These are phyloP conservation scores for Lethrus apterus DNA, from an alignment of 1,140 invertebrate genomes.

Conservation along the genomic window DNA sequence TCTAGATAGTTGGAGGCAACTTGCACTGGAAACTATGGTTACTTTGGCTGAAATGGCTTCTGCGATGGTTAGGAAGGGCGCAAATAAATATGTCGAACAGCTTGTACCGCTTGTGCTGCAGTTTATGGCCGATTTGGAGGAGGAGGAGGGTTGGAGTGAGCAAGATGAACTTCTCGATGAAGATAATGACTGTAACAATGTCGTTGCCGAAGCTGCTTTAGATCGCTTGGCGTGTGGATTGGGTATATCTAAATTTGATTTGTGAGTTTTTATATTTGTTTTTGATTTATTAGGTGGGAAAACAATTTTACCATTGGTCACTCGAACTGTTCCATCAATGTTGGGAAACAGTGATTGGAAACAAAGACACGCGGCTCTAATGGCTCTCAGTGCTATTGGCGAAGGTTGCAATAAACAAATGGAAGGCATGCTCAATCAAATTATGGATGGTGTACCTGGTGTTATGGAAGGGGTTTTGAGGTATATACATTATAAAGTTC, in stretches of 20 bases:
- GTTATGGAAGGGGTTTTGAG: conserved; percentile 65
- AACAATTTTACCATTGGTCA: conserved; percentile 83
- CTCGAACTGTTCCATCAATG: conserved; percentile 80
- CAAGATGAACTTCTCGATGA: conserved; percentile 75
- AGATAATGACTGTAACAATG: conserved; percentile 83
- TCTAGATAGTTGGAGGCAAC: conserved; percentile 80
- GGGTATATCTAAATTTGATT: conserved; percentile 47
- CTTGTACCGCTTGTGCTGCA: conserved; percentile 78
- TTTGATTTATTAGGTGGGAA: conserved; percentile 59
- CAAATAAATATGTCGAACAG: conserved; percentile 67
- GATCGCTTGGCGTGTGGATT: conserved; percentile 93
- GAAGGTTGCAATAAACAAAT: conserved; percentile 98
- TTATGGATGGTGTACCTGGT: conserved; percentile 83
- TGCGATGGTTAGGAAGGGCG: conserved; percentile 89
- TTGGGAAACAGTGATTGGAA: conserved; percentile 77
- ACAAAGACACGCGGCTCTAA: conserved; percentile 88
- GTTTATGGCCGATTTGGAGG: conserved; percentile 97
- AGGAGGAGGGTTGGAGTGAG: conserved; percentile 79
- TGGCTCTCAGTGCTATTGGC: conserved; percentile 96
- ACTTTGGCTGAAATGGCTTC: conserved; percentile 91
- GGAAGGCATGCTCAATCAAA: conserved; percentile 84
- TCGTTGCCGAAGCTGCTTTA: conserved; percentile 92
- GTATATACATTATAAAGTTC: conserved; percentile 3
- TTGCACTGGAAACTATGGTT: conserved; percentile 83
- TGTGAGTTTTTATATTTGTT: not conserved